Evolutionary conservation across 2,113 vertebrate species (phyloP), one percentile per base, ranked within the genome.

Genomic region (Aldabrachelys gigantea): DNA sequence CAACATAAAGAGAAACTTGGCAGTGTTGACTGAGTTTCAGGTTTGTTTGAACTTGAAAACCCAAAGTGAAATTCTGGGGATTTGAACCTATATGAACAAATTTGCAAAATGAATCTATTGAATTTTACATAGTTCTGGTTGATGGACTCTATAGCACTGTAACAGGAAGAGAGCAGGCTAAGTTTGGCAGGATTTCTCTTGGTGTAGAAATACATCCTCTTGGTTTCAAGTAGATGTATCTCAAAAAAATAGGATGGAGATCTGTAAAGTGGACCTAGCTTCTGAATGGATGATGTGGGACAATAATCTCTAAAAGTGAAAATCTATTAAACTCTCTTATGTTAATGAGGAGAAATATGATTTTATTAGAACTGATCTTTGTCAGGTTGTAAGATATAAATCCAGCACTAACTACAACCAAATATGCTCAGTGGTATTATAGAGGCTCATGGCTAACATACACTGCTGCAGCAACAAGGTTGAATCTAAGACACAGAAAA

Each of bases 1-100:
- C n/a, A 91, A 41, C 41, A n/a, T 22, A 79, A 89, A 89, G 57
- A 90, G 31, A 90, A 93, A 84, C 38, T 89, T 95, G 91, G 76
- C 56, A 84, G 10, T 86, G 82, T 31, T 85, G 82, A 50, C 47
- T 22, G 29, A 85, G n/a, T 83, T 95, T 94, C 88, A 89, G 59
- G 80, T 93, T 91, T 69, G 84, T 1, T 0, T 69, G 72, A 76
- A 76, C 72, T 76, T 76, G 38, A 76, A 76, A 76, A 44, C 24
- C 22, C 72, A 76, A 44, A 44, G 41, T 76, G 72, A 76, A 76
- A 27, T 76, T 44, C 38, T 76, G 72, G 72, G 72, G 72, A 27
- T 76, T 44, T 44, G 72, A 76, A 75, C 3, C 38, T 41, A 11
- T 41, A 41, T 75, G 38, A 21, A 44, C 41, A 76, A 44, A 76